Percentiles rank a stretch among this genome's conserved stretches.
Conservation (phyloP, 2,888 invertebrate genomes). For the Tineola bisselliella region DNA sequence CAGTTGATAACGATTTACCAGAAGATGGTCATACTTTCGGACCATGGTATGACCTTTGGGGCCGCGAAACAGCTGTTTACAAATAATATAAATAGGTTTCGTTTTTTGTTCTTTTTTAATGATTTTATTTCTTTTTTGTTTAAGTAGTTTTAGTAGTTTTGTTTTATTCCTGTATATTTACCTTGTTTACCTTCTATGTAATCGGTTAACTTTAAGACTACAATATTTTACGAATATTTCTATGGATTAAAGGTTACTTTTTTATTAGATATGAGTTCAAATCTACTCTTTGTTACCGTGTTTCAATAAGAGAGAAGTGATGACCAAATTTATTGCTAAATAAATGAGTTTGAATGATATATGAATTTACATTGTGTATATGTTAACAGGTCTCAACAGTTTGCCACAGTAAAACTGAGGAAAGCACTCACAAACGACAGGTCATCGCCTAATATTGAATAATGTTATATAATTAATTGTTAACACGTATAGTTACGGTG, state of each 20-base stretch:
- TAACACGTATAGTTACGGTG: constrained; percentile 40
- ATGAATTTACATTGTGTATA: constrained; percentile 26
- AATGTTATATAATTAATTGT: constrained; percentile 56
- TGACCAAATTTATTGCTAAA: constrained; percentile 4
- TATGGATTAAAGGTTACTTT: background rate
- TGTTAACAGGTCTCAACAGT: constrained; percentile 80
- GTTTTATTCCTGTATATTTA: background rate
- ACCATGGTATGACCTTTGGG: constrained; percentile 92
- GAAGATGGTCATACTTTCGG: constrained; percentile 80
- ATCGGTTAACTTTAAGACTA: constrained; percentile 15
- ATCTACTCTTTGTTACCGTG: background rate
- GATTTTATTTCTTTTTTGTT: constrained; percentile 16
- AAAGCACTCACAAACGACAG: constrained; percentile 89
- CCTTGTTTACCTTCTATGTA: background rate
- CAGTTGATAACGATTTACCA: constrained; percentile 56
- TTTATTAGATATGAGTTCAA: background rate
- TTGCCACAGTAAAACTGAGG: constrained; percentile 88
- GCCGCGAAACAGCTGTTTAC: constrained; percentile 74
- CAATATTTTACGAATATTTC: constrained; percentile 7
- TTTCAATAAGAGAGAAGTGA: background rate
- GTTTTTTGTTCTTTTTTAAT: constrained; percentile 23
- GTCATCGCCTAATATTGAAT: constrained; percentile 79
- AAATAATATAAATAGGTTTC: constrained; percentile 48
- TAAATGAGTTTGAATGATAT: no score
- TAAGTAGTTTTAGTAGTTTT: constrained; percentile 9